These are phyloP conservation scores for Nyctibius grandis DNA, from an alignment of 2,797 vertebrate genomes.

Conservation along the genomic window DNA sequence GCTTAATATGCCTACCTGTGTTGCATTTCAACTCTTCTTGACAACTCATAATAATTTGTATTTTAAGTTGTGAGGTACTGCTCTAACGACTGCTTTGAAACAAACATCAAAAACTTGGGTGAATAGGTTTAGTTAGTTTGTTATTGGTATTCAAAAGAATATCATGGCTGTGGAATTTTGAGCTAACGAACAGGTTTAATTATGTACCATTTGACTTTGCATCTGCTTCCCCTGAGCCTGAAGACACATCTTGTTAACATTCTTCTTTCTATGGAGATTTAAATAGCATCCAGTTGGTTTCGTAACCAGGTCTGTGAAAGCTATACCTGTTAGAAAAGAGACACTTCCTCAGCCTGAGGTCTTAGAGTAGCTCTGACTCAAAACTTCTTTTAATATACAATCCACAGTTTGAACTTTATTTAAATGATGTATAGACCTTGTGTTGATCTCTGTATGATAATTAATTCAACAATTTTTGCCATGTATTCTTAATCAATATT, in stretches of 20 bases:
- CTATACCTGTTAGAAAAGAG: not conserved
- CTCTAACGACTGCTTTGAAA: not conserved
- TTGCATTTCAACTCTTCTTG: not conserved
- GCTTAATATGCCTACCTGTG: not conserved
- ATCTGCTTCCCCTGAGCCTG: not conserved
- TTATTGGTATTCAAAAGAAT: not conserved
- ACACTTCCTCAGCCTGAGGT: not conserved
- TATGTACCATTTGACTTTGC: not conserved
- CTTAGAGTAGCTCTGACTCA: not conserved
- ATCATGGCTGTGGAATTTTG: not conserved
- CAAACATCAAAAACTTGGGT: not conserved
- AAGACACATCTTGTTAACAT: not conserved
- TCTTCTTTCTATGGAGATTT: not conserved
- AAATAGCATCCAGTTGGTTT: not conserved
- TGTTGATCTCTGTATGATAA: not conserved
- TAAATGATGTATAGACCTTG: not conserved
- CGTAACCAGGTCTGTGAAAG: not conserved
- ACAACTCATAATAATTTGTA: not conserved
- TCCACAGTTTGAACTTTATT: not conserved
- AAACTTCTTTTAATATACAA: not conserved
- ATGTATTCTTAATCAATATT: not conserved
- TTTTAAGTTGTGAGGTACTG: not conserved
- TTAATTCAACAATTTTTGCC: not conserved
- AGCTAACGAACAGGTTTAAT: not conserved
- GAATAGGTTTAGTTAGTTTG: not conserved